Base-by-base conservation (phyloP, 2,113 vertebrate species). In the Forbesichthys papilliferus region DNA sequence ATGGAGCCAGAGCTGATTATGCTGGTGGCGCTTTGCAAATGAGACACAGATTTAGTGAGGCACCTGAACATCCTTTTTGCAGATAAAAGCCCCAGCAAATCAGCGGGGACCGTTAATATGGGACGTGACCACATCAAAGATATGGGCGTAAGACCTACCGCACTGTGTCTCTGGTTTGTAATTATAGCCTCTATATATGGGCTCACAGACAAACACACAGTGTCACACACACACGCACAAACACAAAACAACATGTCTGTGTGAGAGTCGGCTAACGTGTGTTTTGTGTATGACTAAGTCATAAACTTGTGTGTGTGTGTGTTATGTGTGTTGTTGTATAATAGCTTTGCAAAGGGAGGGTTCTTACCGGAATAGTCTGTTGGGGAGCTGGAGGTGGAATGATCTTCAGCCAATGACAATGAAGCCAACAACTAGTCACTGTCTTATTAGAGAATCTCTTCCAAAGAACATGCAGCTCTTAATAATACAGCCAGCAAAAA, bases 321-420 rank as follows among this genome's bases (percentile, higher is more conserved):
- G 48, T 49, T 69, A 48, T 34, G n/a, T 20, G 33, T 33, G 27
- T 42, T 14, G 7, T 42, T 13, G 36, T 61, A 36, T n/a, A 59
- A 42, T 68, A 48, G 68, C 87, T 61, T 84, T 82, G 78, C 67
- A 84, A 82, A 67, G 82, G 84, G 85, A 62, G 66, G 85, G 86
- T 61, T 76, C 66, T 86, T 87, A 87, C 86, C 65, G 77, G 80
- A 88, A 87, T 59, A 64, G 61, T 78, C 71, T 74, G 71, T 64
- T 72, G 75, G 81, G 83, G 78, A 69, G 77, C 66, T 78, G 69
- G 80, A 85, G 69, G 71, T 81, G 74, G 74, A 67, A 73, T 77
- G 16, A 84, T 11, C 0, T 70, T 66, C 66, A 73, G 72, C 87
- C 89, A 90, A 86, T 88, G 63, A 85, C 73, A 86, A 71, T 14